Percentiles rank a stretch among this genome's conserved stretches.
phyloP scores from a whole-genome alignment of 2,797 vertebrate species.

The Prionace glauca region DNA sequence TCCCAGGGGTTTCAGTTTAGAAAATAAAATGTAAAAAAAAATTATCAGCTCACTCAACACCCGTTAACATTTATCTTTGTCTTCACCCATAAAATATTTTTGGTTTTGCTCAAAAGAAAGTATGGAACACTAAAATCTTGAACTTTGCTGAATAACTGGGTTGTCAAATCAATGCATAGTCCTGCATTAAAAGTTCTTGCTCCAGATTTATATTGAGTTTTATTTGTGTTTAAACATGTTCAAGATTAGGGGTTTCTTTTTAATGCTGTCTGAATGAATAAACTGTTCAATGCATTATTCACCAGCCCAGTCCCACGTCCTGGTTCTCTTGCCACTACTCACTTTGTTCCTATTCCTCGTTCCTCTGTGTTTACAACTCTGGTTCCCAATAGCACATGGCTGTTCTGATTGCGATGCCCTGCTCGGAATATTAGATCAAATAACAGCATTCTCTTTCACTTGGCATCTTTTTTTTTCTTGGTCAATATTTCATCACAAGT shows the following conservation, averaged over 20 bases:
- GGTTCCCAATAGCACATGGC: background rate
- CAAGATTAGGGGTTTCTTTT: background rate
- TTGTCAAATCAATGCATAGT: background rate
- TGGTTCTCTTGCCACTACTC: background rate
- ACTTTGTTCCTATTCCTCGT: background rate
- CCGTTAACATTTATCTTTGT: background rate
- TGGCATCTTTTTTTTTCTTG: background rate
- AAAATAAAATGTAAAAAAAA: slow-evolving; percentile 11
- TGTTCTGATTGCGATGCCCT: background rate
- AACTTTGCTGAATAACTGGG: background rate
- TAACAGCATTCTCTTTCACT: background rate
- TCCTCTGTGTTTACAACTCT: background rate
- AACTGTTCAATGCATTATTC: background rate
- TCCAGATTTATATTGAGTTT: background rate
- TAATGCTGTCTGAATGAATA: background rate
- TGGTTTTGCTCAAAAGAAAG: background rate
- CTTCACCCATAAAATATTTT: background rate
- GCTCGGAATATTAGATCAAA: background rate
- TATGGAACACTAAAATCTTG: background rate
- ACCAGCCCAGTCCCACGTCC: background rate
- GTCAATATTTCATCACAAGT: background rate
- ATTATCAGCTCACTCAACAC: slow-evolving; percentile 2
- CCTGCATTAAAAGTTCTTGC: background rate
- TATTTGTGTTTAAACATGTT: background rate
- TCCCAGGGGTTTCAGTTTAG: background rate